Base-by-base conservation (phyloP, 2,888 invertebrate species). In the Uropetala carovei region DNA sequence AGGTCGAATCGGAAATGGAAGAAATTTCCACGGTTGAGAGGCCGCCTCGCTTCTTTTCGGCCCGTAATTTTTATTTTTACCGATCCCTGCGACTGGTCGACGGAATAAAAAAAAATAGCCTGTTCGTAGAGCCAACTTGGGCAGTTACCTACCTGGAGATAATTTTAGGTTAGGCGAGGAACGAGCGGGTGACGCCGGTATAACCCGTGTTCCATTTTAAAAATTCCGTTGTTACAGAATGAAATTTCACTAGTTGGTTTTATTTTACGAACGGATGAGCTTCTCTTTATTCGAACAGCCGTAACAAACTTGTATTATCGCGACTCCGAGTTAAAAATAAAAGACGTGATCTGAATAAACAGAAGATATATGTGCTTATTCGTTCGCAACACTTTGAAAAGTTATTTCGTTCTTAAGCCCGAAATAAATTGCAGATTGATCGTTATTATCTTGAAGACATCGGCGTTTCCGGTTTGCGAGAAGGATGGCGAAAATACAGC, bases 111-210 rank as follows among this genome's bases (percentile, higher is more conserved):
- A 89, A 64, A 64, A 56, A 83, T 43, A 56, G 64, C 89, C 18
- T 89, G 89, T 89, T 89, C 64, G 64, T 64, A 30, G 89, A 89
- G 64, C 43, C 64, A 68, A 89, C 75, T 75, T 27, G 22, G 75
- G 75, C 22, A 75, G 75, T 75, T 75, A 75, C n/a, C 27, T 11
- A 27, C 27, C 27, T 75, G 75, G 10, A 75, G 75, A 75, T 75
- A 75, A 75, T 75, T 75, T 75, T 27, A 27, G 75, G 75, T 75
- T 75, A n/a, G 22, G 13, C 18, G 22, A 27, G 11, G 27, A 27
- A 27, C 11, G 27, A 27, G 43, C 75, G 75, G 75, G 43, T 43
- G 43, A 43, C 5, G 43, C 43, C 43, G 43, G 43, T 43, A 3
- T 1, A 43, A 43, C 43, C 5, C 43, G 5, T 43, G 43, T 5